Conservation (phyloP, 2,888 invertebrate genomes). For the Pterobdella sp. region DNA sequence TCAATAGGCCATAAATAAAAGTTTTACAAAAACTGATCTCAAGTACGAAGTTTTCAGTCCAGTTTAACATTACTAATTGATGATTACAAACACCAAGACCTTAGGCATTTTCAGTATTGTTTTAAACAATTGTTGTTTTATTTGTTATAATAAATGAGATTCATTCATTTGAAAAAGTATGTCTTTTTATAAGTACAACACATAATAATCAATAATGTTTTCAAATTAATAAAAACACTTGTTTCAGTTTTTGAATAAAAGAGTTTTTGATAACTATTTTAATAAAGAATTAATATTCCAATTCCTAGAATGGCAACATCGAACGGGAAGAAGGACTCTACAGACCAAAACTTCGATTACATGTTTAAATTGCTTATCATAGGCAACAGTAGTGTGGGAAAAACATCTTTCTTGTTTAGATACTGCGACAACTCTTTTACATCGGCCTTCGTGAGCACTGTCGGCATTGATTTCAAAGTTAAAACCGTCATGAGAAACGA, state of each 20-base stretch:
- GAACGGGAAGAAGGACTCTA: conserved; percentile 48
- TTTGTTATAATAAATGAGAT: too few species aligned
- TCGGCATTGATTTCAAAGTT: conserved; percentile 99
- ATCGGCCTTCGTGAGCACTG: conserved; percentile 97
- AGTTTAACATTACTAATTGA: too few species aligned
- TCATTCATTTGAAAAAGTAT: too few species aligned
- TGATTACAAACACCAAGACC: too few species aligned
- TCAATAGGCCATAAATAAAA: too few species aligned
- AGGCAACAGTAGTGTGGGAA: conserved; percentile 67
- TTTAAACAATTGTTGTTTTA: too few species aligned
- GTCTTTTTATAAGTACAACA: too few species aligned
- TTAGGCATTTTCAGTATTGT: too few species aligned
- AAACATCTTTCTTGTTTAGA: conserved; percentile 96
- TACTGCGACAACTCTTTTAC: conserved; percentile 99
- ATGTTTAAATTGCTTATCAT: conserved; percentile 54
- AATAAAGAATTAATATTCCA: background rate
- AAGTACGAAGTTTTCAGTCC: too few species aligned
- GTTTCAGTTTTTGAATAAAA: background rate
- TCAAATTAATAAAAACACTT: background rate
- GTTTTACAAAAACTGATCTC: too few species aligned
- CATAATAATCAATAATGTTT: too few species aligned
- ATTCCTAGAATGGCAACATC: background rate
- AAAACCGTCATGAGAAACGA: conserved; percentile 99
- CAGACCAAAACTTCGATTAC: conserved; percentile 53
- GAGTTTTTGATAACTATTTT: background rate